A percentile compares a stretch with the other conserved stretches of the same genome.
phyloP scores from a whole-genome alignment of 2,113 vertebrate genomes.

The Cebus imitator region DNA sequence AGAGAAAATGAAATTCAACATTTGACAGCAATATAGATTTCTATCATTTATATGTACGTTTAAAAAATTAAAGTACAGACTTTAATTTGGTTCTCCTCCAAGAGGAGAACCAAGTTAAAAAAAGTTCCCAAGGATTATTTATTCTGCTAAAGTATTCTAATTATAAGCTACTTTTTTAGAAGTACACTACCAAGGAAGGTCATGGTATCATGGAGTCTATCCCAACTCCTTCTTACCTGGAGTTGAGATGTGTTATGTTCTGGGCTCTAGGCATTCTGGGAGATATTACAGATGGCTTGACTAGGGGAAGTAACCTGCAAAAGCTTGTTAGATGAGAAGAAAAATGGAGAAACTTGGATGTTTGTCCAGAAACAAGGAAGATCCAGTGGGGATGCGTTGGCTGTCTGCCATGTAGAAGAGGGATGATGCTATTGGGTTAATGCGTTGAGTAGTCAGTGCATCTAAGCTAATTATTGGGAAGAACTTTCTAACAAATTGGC shows the following conservation, averaged over 20 bases:
- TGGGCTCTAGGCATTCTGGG: background rate
- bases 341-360: background rate
- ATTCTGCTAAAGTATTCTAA: background rate
- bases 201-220: background rate
- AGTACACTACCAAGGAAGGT: background rate
- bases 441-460: background rate
- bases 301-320: background rate
- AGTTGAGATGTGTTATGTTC: background rate
- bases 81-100: background rate
- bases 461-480: background rate
- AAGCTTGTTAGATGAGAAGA: background rate
- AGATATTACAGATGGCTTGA: background rate
- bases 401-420: background rate
- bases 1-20: conserved; percentile 28
- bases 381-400: background rate
- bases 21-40: conserved; percentile 29
- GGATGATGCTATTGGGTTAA: background rate
- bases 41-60: conserved; percentile 26
- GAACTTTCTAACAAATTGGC: background rate
- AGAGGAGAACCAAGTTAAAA: conserved; percentile 27
- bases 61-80: conserved; percentile 39
- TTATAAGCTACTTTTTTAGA: conserved; percentile 14
- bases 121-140: background rate
- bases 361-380: background rate
- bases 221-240: background rate